phyloP scores from a whole-genome alignment of 2,797 vertebrate genomes.

The Siniperca obscura region DNA sequence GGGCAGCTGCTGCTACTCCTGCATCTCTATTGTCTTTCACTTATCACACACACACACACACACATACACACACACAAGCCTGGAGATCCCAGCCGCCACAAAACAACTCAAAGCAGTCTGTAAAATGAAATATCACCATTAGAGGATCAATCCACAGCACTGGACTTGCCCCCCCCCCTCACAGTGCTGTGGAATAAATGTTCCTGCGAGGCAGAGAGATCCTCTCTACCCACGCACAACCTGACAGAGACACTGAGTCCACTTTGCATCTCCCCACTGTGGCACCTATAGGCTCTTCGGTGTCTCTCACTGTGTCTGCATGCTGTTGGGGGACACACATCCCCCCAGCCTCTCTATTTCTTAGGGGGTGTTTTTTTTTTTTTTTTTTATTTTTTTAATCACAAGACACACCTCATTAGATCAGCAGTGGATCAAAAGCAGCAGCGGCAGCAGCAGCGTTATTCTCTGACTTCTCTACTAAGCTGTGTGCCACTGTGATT shows the following conservation, averaged over 20 bases:
- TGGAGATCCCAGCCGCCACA: slow-evolving; percentile 11
- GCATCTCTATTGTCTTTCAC: slow-evolving; percentile 52
- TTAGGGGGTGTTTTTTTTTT: neutral
- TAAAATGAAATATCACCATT: slow-evolving; percentile 13
- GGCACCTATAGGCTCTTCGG: slow-evolving; percentile 40
- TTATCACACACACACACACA: slow-evolving; percentile 52
- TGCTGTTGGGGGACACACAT: slow-evolving; percentile 26
- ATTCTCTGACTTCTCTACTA: slow-evolving; percentile 38
- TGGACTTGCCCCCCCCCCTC: neutral
- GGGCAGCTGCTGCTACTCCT: slow-evolving; percentile 56
- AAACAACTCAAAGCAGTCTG: neutral
- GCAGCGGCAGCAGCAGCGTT: slow-evolving; percentile 24
- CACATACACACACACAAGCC: slow-evolving; percentile 8
- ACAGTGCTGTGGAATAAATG: slow-evolving; percentile 59
- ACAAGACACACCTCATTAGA: slow-evolving; percentile 49
- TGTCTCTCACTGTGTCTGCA: slow-evolving; percentile 53
- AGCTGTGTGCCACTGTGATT: slow-evolving; percentile 36
- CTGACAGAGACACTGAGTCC: slow-evolving; percentile 71
- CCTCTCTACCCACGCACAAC: slow-evolving; percentile 75
- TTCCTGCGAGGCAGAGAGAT: slow-evolving; percentile 74
- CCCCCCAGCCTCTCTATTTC: neutral
- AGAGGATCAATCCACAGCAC: slow-evolving; percentile 6
- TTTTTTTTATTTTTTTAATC: neutral
- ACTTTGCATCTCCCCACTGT: slow-evolving; percentile 67
- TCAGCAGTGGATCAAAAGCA: slow-evolving; percentile 19